These are phyloP conservation scores for Conops quadrifasciatus DNA, from an alignment of 2,888 invertebrate species.

Conservation along the genomic window DNA sequence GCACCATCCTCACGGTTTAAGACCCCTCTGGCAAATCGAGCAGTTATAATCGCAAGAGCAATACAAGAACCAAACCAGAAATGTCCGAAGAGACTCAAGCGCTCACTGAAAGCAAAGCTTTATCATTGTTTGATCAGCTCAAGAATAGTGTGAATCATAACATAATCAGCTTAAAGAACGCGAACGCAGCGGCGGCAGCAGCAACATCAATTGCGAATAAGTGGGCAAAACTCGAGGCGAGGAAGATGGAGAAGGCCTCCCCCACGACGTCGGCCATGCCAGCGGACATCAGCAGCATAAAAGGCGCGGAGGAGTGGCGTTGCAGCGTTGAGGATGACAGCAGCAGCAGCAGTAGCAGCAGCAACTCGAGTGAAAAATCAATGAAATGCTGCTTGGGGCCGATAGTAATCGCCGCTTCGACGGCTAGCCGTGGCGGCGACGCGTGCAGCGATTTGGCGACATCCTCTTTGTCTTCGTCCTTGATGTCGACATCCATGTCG, in stretches of 20 bases:
- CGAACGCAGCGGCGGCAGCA: background rate
- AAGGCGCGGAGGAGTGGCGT: constrained; percentile 30
- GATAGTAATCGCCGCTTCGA: constrained; percentile 12
- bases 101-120: constrained; percentile 37
- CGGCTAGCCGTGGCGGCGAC: constrained; percentile 3
- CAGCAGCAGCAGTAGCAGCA: constrained; percentile 11
- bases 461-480: constrained; percentile 30
- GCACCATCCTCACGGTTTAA: too few species aligned
- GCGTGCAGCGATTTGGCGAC: constrained; percentile 39
- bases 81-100: constrained; percentile 27
- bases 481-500: constrained; percentile 18
- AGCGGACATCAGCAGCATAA: constrained; percentile 11
- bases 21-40: too few species aligned
- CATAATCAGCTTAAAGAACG: constrained; percentile 30
- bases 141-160: constrained; percentile 60
- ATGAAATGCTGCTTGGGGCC: constrained; percentile 11
- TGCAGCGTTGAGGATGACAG: constrained; percentile 31
- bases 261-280: constrained; percentile 14
- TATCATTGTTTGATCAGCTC: constrained; percentile 60
- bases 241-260: constrained; percentile 3
- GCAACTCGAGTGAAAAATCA: constrained; percentile 31
- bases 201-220: background rate
- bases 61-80: background rate
- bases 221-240: background rate
- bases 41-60: too few species aligned